These are phyloP conservation scores for Drosophila orosa DNA, from an alignment of 1,140 invertebrate species.

Conservation along the genomic window DNA sequence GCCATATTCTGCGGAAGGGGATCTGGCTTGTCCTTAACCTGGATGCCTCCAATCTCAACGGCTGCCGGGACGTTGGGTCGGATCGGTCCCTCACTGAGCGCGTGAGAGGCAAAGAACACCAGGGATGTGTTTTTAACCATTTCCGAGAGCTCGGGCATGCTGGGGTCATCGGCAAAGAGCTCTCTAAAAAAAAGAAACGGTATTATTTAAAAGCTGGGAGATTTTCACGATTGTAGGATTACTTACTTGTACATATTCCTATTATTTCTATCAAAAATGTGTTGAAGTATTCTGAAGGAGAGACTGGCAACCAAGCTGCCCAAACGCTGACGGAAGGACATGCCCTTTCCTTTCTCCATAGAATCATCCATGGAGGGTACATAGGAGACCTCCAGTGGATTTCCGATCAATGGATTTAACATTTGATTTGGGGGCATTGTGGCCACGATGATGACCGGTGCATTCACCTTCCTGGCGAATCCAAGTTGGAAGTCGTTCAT, in stretches of 20 bases:
- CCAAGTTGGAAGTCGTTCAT: constrained; percentile 62
- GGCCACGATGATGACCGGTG: constrained; percentile 47
- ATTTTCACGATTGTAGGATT: neutral
- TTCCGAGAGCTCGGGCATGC: neutral
- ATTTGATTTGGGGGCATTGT: constrained; percentile 28
- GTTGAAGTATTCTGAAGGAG: neutral
- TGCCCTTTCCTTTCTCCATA: constrained; percentile 6
- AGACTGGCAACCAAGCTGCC: neutral
- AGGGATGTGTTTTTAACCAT: constrained; percentile 57
- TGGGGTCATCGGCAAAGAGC: constrained; percentile 46
- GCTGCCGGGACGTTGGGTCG: constrained; percentile 75
- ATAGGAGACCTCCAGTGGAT: constrained; percentile 50
- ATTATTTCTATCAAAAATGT: neutral
- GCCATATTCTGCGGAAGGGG: constrained; percentile 60
- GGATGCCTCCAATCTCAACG: constrained; percentile 84
- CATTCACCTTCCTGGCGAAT: constrained; percentile 63
- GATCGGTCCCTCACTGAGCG: constrained; percentile 58
- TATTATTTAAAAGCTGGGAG: neutral
- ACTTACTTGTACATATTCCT: constrained; percentile 31
- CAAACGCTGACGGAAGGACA: constrained; percentile 36
- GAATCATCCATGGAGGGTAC: constrained; percentile 33
- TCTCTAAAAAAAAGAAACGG: neutral
- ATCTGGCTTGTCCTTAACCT: constrained; percentile 71
- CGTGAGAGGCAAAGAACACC: constrained; percentile 54
- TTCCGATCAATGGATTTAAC: constrained; percentile 43